These are phyloP conservation scores for Macquaria ambigua DNA, from an alignment of 2,113 vertebrate species.

Conservation along the genomic window DNA sequence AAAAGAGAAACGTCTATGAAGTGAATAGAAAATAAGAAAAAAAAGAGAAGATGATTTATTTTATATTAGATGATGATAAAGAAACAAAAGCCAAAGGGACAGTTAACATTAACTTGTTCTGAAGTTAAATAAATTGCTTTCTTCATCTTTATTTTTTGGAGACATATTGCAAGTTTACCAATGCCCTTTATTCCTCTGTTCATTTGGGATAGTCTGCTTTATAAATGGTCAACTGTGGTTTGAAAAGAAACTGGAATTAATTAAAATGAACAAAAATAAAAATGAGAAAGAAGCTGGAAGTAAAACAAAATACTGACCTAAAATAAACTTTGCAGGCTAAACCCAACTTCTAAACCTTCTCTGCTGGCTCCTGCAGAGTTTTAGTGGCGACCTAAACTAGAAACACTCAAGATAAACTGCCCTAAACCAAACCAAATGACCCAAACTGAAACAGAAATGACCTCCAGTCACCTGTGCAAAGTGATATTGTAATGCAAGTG, in stretches of 20 bases:
- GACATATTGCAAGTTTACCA: background rate
- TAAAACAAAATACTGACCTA: background rate
- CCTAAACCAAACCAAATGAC: background rate
- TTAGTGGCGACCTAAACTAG: background rate
- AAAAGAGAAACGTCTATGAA: background rate
- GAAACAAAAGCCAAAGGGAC: constrained; percentile 2
- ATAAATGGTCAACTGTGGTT: background rate
- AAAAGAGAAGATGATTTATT: background rate
- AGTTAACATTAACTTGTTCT: background rate
- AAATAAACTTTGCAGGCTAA: background rate
- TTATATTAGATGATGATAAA: background rate
- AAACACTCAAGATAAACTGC: background rate
- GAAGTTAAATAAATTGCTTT: background rate
- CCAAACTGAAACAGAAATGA: background rate
- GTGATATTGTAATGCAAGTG: background rate
- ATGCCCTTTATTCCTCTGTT: background rate
- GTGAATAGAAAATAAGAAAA: background rate
- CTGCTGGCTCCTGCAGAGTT: background rate
- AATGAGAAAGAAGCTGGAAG: background rate
- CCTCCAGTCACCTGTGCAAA: constrained; percentile 14
- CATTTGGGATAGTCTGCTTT: background rate
- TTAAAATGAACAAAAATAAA: background rate
- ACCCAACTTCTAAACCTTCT: background rate
- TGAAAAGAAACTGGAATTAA: background rate
- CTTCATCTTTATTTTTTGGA: background rate